Percentiles rank a stretch among this genome's conserved stretches.
phyloP scores from a whole-genome alignment of 2,113 vertebrate species.

The Syngnathus floridae region DNA sequence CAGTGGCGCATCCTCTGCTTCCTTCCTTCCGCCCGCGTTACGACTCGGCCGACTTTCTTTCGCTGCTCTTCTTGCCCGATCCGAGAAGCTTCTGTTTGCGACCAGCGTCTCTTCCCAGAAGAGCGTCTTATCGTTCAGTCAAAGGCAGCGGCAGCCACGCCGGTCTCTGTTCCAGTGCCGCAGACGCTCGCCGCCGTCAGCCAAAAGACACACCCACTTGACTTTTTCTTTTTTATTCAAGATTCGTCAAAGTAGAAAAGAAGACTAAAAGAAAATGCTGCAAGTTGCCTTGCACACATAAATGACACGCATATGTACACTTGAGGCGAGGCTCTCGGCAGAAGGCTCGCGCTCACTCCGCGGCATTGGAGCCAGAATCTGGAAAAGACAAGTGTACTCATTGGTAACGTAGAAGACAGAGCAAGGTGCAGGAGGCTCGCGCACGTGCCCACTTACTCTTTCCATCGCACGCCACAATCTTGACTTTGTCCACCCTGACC shows the following conservation, averaged over 20 bases:
- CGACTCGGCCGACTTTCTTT: background rate
- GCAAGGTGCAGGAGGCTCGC: no score
- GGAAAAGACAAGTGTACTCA: background rate
- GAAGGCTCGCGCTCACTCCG: slow-evolving; percentile 66
- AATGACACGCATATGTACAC: slow-evolving; percentile 70
- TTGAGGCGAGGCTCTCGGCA: slow-evolving; percentile 70
- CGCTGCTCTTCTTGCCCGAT: background rate
- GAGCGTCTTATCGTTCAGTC: no score
- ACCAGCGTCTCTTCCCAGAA: no score
- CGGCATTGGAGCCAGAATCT: slow-evolving; percentile 85
- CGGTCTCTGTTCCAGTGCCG: no score
- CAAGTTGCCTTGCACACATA: background rate
- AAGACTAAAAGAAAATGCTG: background rate
- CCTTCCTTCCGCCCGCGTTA: background rate
- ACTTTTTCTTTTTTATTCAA: background rate
- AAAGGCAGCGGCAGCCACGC: no score
- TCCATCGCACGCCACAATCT: slow-evolving; percentile 97
- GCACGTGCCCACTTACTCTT: slow-evolving; percentile 77
- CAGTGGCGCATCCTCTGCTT: background rate
- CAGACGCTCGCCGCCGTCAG: no score
- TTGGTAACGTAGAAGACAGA: no score
- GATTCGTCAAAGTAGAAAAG: background rate
- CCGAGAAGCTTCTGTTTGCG: background rate
- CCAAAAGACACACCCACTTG: no score
- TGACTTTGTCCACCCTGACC: slow-evolving; percentile 98